Evolutionary conservation across 2,888 invertebrate species (phyloP).

Genomic region (Trichopoda pennipes): DNA sequence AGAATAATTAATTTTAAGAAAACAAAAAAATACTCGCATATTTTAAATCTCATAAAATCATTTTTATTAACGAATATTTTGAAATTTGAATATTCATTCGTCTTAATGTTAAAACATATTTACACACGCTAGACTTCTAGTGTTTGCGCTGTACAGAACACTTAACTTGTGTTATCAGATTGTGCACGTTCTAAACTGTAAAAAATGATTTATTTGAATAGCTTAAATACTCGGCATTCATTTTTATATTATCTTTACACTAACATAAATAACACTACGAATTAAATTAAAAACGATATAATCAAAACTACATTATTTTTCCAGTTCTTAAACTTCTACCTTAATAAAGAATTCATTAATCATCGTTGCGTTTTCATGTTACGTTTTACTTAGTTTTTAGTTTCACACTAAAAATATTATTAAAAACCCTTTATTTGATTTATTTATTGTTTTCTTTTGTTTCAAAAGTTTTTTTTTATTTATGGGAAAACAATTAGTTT

Average conservation of each 20-base stretch:
- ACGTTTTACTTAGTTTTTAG: constrained; percentile 47
- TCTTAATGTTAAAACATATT: no score
- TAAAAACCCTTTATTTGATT: constrained; percentile 24
- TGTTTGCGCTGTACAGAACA: no score
- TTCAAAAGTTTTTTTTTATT: constrained; percentile 56
- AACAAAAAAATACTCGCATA: no score
- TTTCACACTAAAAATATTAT: constrained; percentile 29
- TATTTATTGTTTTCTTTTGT: constrained; percentile 52
- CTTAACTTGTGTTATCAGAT: no score
- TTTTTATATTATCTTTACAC: constrained; percentile 15
- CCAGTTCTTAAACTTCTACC: constrained; percentile 3
- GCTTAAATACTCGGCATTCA: no score
- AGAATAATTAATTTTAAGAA: no score
- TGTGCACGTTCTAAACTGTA: no score
- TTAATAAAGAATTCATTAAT: constrained; percentile 29
- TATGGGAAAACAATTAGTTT: constrained; percentile 76
- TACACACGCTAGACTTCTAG: no score
- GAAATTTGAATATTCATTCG: no score
- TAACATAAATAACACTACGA: constrained; percentile 28
- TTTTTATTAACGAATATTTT: no score
- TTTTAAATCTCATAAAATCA: no score
- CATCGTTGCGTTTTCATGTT: constrained; percentile 51
- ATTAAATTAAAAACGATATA: constrained; percentile 12
- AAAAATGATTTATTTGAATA: no score
- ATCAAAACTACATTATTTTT: background rate